Conservation (phyloP, 2,113 vertebrate genomes). For the Oostethus manadensis region DNA sequence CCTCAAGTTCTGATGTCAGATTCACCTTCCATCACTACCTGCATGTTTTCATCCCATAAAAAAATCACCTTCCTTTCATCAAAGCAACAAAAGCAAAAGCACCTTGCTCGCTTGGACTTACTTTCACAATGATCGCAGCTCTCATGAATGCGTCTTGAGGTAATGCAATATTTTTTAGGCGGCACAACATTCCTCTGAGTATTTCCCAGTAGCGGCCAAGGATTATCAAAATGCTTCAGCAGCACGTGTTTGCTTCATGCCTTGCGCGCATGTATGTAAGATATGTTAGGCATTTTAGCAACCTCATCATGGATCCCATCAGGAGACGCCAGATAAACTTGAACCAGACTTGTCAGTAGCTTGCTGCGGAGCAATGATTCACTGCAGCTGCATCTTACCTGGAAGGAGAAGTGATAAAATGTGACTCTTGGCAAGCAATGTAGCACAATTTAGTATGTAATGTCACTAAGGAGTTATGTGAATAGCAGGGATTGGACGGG, state of each 20-base stretch:
- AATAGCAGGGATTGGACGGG: background rate
- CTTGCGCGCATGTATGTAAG: conserved; percentile 10
- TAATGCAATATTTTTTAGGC: conserved; percentile 26
- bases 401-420: conserved; percentile 27
- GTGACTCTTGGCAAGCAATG: conserved; percentile 3
- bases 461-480: background rate
- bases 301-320: conserved; percentile 16
- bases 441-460: conserved; percentile 2
- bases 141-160: conserved; percentile 3
- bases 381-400: conserved; percentile 23
- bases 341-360: background rate
- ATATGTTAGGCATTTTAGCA: conserved; percentile 22
- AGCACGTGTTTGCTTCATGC: conserved; percentile 9
- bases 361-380: conserved; percentile 20
- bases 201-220: conserved; percentile 5
- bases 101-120: background rate
- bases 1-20: too few relatives aligned
- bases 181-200: conserved; percentile 31
- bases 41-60: too few relatives aligned
- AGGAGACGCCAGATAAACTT: background rate
- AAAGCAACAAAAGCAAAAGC: too few relatives aligned
- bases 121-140: conserved; percentile 4
- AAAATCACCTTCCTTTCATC: too few relatives aligned
- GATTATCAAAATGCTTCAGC: conserved; percentile 48
- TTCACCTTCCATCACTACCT: too few relatives aligned